Evolutionary conservation across 1,140 invertebrate species (phyloP), one percentile per base, ranked within the genome.

Genomic region (Coenobita brevimanus): DNA sequence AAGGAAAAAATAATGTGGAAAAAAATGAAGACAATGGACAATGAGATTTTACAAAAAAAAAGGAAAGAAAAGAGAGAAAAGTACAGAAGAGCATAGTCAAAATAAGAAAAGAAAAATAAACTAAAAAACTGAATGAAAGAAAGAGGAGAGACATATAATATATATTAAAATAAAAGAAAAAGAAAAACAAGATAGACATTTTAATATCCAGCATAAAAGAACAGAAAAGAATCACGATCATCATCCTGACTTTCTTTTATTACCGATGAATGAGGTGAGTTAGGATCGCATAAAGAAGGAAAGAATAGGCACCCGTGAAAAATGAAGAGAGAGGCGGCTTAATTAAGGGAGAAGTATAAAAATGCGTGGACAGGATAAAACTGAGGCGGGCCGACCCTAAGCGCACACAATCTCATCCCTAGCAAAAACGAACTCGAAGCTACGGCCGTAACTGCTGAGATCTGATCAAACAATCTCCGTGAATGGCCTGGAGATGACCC

Each of bases 391-490:
- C n/a, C n/a, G n/a, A n/a, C n/a, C n/a, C 10, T 57, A 8, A n/a
- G 41, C n/a, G n/a, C n/a, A n/a, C n/a, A 50, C 10, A 36, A 43
- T 81, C 60, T 62, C 78, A 64, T 81, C 60, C 78, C 50, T 81
- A 81, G n/a, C 57, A 54, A 81, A 81, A 81, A 54, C 78, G 78
- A 81, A 81, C 78, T 81, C 13, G 57, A 81, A 8, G 6, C 80
- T 4, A 43, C 21, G 80, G 46, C 64, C 80, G 64, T 82, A 82
- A 82, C 80, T 82, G 64, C 62, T 69, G 62, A 82, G 80, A 82
- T 82, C 62, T 69, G 80, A 82, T 82, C 80, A 82, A 82, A 82
- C 80, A 82, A 82, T 82, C 64, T 82, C 24, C 38, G 36, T 71
- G 64, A 82, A 82, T 82, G 80, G 76, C 62, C 64, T 41, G 4